phyloP scores from a whole-genome alignment of 2,797 vertebrate genomes.

The Podargus strigoides region DNA sequence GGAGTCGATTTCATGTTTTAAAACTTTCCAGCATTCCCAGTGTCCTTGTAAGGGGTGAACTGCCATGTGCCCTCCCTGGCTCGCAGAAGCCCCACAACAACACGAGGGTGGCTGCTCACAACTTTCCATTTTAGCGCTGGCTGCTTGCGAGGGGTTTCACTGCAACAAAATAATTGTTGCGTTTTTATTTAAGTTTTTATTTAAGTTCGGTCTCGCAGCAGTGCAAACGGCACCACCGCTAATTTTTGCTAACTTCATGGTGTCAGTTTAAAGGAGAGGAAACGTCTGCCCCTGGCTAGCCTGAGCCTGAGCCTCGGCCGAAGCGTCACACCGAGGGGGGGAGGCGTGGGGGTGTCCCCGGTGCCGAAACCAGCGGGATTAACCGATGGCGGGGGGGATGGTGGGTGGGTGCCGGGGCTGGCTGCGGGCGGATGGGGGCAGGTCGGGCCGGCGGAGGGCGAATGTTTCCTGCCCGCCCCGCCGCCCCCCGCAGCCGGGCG shows the following conservation, averaged over 20 bases:
- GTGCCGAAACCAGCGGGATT: neutral
- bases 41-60: neutral
- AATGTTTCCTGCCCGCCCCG: conserved; percentile 76
- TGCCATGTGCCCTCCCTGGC: neutral
- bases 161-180: neutral
- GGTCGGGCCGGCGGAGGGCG: conserved; percentile 55
- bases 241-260: neutral
- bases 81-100: neutral
- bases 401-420: neutral
- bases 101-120: neutral
- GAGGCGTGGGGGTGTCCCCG: neutral
- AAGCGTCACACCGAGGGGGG: neutral
- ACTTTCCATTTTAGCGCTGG: neutral
- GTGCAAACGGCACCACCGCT: neutral
- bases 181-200: neutral
- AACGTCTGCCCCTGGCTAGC: neutral
- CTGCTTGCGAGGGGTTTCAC: neutral
- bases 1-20: neutral
- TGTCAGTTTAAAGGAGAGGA: neutral
- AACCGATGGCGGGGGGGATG: neutral
- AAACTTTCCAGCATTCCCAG: neutral
- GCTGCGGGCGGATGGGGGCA: neutral
- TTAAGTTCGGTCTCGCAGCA: neutral
- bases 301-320: neutral
- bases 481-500: conserved; percentile 76